phyloP scores from a whole-genome alignment of 2,797 vertebrate genomes.

The Ibycter americanus region DNA sequence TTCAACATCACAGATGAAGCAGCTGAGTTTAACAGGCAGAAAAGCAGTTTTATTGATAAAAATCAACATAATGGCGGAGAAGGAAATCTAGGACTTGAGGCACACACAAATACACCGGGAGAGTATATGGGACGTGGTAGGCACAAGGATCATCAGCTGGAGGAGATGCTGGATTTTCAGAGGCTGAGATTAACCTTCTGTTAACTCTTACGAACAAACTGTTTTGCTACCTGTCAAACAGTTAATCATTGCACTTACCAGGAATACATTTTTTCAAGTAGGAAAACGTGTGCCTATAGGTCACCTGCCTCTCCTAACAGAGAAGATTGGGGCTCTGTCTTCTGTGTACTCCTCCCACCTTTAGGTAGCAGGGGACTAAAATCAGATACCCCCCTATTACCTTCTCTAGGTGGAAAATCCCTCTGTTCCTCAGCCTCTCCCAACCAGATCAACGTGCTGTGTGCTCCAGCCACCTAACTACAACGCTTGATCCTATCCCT shows the following conservation, averaged over 20 bases:
- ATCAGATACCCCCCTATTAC: background rate
- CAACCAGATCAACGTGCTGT: rapidly evolving
- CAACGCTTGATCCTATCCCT: rapidly evolving
- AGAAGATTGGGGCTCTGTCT: background rate
- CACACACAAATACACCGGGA: background rate
- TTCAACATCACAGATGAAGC: background rate
- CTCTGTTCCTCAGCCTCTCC: background rate
- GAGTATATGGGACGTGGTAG: rapidly evolving
- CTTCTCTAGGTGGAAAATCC: background rate
- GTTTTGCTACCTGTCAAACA: background rate
- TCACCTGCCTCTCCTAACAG: background rate
- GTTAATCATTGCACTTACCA: background rate
- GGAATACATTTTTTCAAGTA: background rate
- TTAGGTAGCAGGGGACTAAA: background rate
- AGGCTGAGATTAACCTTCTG: background rate
- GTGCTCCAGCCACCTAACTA: background rate
- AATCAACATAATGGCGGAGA: background rate
- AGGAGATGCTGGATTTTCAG: background rate
- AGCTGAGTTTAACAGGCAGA: background rate
- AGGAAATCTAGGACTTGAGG: background rate
- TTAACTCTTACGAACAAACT: background rate
- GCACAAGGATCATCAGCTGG: background rate
- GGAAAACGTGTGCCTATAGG: background rate
- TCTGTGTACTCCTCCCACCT: background rate
- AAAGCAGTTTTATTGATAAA: background rate